phyloP scores from a whole-genome alignment of 2,888 invertebrate genomes.

The Athalia rosae region DNA sequence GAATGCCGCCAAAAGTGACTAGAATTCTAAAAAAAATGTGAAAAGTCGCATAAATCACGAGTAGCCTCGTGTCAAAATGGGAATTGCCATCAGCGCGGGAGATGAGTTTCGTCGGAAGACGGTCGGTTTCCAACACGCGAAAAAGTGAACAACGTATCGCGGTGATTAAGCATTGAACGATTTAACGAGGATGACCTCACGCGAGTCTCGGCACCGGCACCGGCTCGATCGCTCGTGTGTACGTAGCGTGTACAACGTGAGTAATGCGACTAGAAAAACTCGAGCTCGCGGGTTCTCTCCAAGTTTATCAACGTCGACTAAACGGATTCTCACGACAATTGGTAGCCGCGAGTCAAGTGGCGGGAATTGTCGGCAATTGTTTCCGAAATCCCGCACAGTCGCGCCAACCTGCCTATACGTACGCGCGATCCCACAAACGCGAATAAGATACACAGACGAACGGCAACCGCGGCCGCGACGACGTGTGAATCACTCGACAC shows the following conservation, averaged over 20 bases:
- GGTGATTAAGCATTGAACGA: conserved; percentile 72
- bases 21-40: too few relatives aligned
- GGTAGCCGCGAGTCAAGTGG: conserved; percentile 72
- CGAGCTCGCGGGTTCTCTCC: too few relatives aligned
- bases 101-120: neutral
- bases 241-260: too few relatives aligned
- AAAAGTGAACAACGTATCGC: conserved; percentile 49
- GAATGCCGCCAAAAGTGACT: too few relatives aligned
- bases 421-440: conserved; percentile 51
- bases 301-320: conserved; percentile 64
- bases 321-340: conserved; percentile 74
- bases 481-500: conserved; percentile 74
- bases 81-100: too few relatives aligned
- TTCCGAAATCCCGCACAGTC: conserved; percentile 73
- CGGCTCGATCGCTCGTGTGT: neutral
- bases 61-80: too few relatives aligned
- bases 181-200: conserved; percentile 74
- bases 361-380: conserved; percentile 74
- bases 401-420: conserved; percentile 56
- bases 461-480: conserved; percentile 60
- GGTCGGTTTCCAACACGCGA: conserved; percentile 9
- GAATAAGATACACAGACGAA: conserved; percentile 47
- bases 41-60: too few relatives aligned
- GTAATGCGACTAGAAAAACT: too few relatives aligned
- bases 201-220: conserved; percentile 49